Conservation (phyloP, 2,888 invertebrate genomes). For the Euphydryas editha region DNA sequence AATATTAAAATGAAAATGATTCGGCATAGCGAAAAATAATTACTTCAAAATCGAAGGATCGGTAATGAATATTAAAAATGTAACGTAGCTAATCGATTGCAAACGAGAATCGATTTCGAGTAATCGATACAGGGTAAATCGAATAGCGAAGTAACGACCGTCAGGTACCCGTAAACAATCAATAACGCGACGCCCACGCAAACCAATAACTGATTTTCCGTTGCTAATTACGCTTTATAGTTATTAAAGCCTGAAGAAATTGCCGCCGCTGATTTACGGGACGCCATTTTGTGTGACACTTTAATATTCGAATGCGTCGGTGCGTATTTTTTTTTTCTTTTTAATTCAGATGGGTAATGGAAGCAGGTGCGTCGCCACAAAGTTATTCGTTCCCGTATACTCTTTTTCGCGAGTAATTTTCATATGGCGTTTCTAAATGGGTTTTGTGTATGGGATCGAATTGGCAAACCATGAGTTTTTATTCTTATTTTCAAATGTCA, state of each 20-base stretch:
- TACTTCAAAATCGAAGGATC: not conserved
- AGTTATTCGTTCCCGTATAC: conserved; percentile 62
- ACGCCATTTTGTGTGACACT: conserved; percentile 76
- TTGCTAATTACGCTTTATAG: conserved; percentile 78
- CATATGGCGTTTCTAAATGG: conserved; percentile 60
- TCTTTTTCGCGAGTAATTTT: conserved; percentile 64
- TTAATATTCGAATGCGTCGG: conserved; percentile 74
- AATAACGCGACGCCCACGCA: conserved; percentile 57
- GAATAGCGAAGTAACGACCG: conserved; percentile 29
- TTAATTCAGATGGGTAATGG: conserved; percentile 66
- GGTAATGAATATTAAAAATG: conserved; percentile 41
- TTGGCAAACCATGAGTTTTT: conserved; percentile 51
- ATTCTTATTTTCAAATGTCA: conserved; percentile 25
- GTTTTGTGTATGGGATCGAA: conserved; percentile 60
- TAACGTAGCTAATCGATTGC: conserved; percentile 64
- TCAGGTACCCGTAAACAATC: conserved; percentile 68
- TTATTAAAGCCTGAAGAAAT: conserved; percentile 76
- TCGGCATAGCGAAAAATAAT: conserved; percentile 1
- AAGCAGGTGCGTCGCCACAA: conserved; percentile 69
- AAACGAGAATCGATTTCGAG: conserved; percentile 48
- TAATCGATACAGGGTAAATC: conserved; percentile 41
- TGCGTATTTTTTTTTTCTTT: conserved; percentile 62
- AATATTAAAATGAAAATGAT: conserved; percentile 20
- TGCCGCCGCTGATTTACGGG: conserved; percentile 75
- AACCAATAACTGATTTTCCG: conserved; percentile 64